phyloP scores from a whole-genome alignment of 2,113 vertebrate genomes.

The Seriola quinqueradiata region DNA sequence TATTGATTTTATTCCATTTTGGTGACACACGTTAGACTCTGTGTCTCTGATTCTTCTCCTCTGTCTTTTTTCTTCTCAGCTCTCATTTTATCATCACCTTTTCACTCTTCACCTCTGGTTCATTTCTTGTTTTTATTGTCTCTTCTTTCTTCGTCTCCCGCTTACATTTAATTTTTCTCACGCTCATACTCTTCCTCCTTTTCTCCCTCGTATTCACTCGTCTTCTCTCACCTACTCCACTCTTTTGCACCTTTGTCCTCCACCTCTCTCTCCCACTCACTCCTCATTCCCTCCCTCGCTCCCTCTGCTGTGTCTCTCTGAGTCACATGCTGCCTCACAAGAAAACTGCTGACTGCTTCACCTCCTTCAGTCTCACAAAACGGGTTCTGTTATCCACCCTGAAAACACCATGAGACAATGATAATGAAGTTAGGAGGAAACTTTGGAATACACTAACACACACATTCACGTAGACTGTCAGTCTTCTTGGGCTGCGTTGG shows the following conservation, averaged over 20 bases:
- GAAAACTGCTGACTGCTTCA: conserved; percentile 7
- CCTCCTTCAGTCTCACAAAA: conserved; percentile 1
- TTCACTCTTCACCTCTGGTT: not conserved
- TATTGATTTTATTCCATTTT: too few relatives aligned
- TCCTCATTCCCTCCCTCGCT: not conserved
- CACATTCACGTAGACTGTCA: not conserved
- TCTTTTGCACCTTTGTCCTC: not conserved
- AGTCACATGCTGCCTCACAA: conserved; percentile 7
- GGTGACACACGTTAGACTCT: too few relatives aligned
- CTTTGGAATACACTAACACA: not conserved
- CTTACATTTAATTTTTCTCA: not conserved
- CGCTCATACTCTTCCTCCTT: not conserved
- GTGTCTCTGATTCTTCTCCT: too few relatives aligned
- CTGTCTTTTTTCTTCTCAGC: too few relatives aligned
- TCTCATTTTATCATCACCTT: not conserved
- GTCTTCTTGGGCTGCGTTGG: too few relatives aligned
- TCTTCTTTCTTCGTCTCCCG: too few relatives aligned
- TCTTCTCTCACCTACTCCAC: not conserved
- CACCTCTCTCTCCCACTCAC: not conserved
- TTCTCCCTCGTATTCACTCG: not conserved
- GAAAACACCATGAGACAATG: not conserved
- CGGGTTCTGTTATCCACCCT: not conserved
- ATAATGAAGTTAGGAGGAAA: not conserved
- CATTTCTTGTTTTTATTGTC: too few relatives aligned
- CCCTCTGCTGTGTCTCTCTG: not conserved